Evolutionary conservation across 2,113 vertebrate genomes (phyloP), one percentile per base, ranked within the genome.

Genomic region (Polypterus senegalus): DNA sequence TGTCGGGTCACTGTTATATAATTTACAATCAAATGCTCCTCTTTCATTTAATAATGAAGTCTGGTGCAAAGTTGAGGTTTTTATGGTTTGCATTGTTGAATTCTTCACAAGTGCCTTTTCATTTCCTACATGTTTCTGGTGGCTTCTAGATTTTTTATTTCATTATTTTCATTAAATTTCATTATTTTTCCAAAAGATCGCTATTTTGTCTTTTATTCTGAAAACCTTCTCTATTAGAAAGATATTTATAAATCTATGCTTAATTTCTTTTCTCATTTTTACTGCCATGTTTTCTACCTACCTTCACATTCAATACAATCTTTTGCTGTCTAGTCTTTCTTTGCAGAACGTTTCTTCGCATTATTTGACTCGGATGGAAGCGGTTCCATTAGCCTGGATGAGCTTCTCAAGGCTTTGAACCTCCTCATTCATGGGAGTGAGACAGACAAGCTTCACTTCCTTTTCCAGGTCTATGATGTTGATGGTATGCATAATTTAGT

Each of bases 391-490:
- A 91, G 84, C 27, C 69, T 90, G 71, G 88, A 90, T 46, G 90
- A 97, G 76, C 83, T 94, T 56, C 77, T 88, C 62, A 62, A 77
- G 49, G 88, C 88, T 48, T 76, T 95, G 63, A 72, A 81, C 67
- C 84, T 87, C 44, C 87, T 97, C 9, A 79, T 89, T 5, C 82
- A 77, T 0, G 88, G 92, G 60, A 81, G 5, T 1, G 69, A 89
- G 71, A 80, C 72, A 0, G 92, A 93, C 75, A 94, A 92, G 61
- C 89, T 95, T 46, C 69, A 10, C 1, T 97, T 97, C 78, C 91
- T 94, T 59, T 97, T 97, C 78, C 91, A 81, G 61, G 91, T 93
- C 9, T 94, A 94, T 0, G 91, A 94, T 0, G 82, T 95, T 7
- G 91, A 95, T 0, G 92, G 92, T 93, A 66, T 83, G 83, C 27